These are phyloP conservation scores for Limnodromus scolopaceus DNA, from an alignment of 2,797 vertebrate genomes.

Conservation along the genomic window DNA sequence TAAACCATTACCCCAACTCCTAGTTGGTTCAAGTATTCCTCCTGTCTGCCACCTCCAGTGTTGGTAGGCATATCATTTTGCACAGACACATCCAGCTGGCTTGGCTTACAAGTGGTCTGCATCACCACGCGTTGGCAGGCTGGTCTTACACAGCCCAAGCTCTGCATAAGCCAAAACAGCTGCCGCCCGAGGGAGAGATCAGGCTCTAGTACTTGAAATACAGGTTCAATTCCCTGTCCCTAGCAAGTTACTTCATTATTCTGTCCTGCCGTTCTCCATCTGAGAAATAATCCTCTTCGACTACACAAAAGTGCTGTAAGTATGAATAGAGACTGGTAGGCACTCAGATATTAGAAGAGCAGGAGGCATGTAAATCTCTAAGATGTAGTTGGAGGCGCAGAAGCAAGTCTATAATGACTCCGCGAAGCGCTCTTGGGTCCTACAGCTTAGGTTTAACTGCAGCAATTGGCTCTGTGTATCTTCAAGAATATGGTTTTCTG, in stretches of 20 bases:
- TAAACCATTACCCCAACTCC: not conserved
- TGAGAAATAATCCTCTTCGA: not conserved
- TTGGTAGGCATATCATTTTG: not conserved
- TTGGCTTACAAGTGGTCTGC: not conserved
- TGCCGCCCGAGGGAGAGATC: not conserved
- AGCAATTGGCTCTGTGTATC: not conserved
- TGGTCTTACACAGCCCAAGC: not conserved
- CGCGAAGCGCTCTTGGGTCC: not conserved
- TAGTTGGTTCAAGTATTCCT: not conserved
- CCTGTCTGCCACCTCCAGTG: not conserved
- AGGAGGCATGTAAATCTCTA: not conserved
- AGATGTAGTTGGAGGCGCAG: not conserved
- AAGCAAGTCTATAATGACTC: not conserved
- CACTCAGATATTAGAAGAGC: not conserved
- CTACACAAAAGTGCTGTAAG: not conserved
- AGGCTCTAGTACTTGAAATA: not conserved
- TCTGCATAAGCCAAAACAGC: not conserved
- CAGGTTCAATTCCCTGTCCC: not conserved
- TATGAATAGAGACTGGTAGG: not conserved
- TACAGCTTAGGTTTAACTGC: not conserved
- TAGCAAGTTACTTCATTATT: not conserved
- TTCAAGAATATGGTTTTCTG: not conserved
- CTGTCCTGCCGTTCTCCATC: not conserved
- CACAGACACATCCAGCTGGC: not conserved
- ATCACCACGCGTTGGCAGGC: fast-evolving